Percentiles rank a stretch among this genome's conserved stretches.
Conservation (phyloP, 1,140 invertebrate species). For the Calephelis nemesis region DNA sequence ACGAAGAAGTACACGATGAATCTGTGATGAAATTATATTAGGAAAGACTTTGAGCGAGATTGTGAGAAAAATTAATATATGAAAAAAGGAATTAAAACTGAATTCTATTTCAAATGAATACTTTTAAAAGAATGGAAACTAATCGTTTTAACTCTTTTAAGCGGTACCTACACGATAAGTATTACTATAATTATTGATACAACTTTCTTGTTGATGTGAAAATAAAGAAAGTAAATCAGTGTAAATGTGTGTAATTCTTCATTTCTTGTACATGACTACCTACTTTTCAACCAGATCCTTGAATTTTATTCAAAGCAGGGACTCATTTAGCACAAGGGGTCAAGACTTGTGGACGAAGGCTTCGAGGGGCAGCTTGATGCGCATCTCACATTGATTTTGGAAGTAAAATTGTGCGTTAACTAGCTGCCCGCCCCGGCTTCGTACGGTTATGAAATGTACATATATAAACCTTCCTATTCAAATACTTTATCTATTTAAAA, state of each 20-base stretch:
- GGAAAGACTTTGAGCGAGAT: constrained; percentile 51
- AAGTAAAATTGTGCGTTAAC: too few species aligned
- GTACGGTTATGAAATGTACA: too few species aligned
- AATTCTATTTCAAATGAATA: constrained; percentile 57
- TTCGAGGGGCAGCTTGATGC: too few species aligned
- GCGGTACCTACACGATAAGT: constrained; percentile 67
- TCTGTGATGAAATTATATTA: constrained; percentile 74
- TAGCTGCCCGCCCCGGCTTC: too few species aligned
- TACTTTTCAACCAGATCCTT: neutral
- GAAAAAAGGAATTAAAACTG: constrained; percentile 49
- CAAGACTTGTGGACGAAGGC: too few species aligned
- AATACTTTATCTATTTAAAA: too few species aligned
- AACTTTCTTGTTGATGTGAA: constrained; percentile 71
- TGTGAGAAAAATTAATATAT: constrained; percentile 44
- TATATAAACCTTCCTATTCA: too few species aligned
- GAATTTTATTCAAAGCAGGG: too few species aligned
- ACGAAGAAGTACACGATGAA: constrained; percentile 72
- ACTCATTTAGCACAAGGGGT: neutral
- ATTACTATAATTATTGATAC: constrained; percentile 73
- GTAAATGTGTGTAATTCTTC: constrained; percentile 32
- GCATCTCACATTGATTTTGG: too few species aligned
- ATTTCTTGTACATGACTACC: neutral
- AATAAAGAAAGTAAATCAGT: constrained; percentile 72
- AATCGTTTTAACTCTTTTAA: constrained; percentile 63
- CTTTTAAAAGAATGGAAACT: constrained; percentile 48